phyloP scores from a whole-genome alignment of 30 jellyfish, hydroid and myxozoan genomes.

The Cassiopea andromeda region DNA sequence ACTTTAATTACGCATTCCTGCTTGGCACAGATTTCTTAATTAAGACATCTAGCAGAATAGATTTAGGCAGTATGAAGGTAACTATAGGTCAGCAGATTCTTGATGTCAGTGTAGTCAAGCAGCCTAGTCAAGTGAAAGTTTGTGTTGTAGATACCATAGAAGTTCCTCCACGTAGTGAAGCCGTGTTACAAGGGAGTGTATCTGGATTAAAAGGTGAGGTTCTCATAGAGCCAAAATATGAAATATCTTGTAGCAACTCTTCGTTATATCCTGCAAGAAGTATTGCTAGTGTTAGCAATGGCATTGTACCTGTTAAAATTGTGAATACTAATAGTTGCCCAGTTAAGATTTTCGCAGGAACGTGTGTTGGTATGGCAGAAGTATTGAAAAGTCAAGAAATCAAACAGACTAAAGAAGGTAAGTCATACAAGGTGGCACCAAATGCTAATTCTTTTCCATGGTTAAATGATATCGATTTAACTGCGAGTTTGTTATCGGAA shows the following conservation, averaged over 20 bases:
- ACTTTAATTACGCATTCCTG: slow-evolving; percentile 22
- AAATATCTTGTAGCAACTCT: slow-evolving; percentile 30
- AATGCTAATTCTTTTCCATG: background rate
- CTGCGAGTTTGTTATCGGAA: background rate
- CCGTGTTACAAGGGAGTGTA: slow-evolving; percentile 1
- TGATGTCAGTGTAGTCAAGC: slow-evolving; percentile 25
- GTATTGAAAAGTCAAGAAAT: background rate
- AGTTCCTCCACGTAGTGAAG: slow-evolving; percentile 20
- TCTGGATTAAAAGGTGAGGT: slow-evolving; percentile 29
- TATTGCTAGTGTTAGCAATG: slow-evolving; percentile 2
- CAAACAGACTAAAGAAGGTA: background rate
- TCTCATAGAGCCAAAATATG: slow-evolving; percentile 49
- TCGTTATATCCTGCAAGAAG: slow-evolving; percentile 45
- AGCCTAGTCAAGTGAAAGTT: slow-evolving; percentile 17
- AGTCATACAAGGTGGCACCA: background rate
- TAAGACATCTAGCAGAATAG: slow-evolving; percentile 5
- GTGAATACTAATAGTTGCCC: slow-evolving; percentile 25
- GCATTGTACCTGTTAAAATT: slow-evolving; percentile 4
- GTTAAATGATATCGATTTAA: slow-evolving; percentile 25
- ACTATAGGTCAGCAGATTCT: slow-evolving; percentile 24
- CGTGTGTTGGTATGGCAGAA: slow-evolving; percentile 49
- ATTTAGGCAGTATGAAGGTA: slow-evolving; percentile 2
- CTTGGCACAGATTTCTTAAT: slow-evolving; percentile 40
- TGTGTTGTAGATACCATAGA: slow-evolving; percentile 40
- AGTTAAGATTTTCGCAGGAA: slow-evolving; percentile 26